Percentiles rank a stretch among this genome's conserved stretches.
phyloP scores from a whole-genome alignment of 2,888 invertebrate genomes.

The Ptychoptera contaminata region DNA sequence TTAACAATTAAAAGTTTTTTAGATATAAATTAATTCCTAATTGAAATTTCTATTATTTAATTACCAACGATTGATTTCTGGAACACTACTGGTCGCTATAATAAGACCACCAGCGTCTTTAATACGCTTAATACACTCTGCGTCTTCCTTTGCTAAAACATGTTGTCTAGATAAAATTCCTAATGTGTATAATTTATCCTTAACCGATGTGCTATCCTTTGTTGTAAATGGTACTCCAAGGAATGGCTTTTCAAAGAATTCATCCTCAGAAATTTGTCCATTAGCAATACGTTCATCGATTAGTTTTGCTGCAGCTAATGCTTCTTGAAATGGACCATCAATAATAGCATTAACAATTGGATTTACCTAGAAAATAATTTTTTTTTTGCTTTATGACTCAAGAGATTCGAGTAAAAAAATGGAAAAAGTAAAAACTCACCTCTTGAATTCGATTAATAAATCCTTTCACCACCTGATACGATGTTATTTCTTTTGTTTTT shows the following conservation, averaged over 20 bases:
- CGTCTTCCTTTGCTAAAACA: constrained; percentile 52
- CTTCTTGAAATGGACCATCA: constrained; percentile 61
- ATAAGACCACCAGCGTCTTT: constrained; percentile 73
- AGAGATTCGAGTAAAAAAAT: background rate
- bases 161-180: constrained; percentile 47
- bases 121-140: constrained; percentile 56
- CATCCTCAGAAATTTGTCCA: constrained; percentile 40
- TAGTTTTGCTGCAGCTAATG: constrained; percentile 57
- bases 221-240: constrained; percentile 80
- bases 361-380: constrained; percentile 37
- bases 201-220: constrained; percentile 72
- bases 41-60: constrained; percentile 6
- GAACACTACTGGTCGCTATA: constrained; percentile 80
- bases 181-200: constrained; percentile 55
- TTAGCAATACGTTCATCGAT: constrained; percentile 52
- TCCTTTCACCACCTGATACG: constrained; percentile 50
- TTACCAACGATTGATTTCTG: constrained; percentile 82
- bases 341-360: constrained; percentile 66
- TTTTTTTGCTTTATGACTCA: constrained; percentile 9
- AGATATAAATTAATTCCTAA: background rate
- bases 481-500: constrained; percentile 42
- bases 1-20: constrained; percentile 1
- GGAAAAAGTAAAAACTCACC: constrained; percentile 30
- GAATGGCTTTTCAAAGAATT: constrained; percentile 58
- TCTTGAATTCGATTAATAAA: constrained; percentile 64